Evolutionary conservation across 2,888 invertebrate genomes (phyloP).

Genomic region (Oscheius onirici): DNA sequence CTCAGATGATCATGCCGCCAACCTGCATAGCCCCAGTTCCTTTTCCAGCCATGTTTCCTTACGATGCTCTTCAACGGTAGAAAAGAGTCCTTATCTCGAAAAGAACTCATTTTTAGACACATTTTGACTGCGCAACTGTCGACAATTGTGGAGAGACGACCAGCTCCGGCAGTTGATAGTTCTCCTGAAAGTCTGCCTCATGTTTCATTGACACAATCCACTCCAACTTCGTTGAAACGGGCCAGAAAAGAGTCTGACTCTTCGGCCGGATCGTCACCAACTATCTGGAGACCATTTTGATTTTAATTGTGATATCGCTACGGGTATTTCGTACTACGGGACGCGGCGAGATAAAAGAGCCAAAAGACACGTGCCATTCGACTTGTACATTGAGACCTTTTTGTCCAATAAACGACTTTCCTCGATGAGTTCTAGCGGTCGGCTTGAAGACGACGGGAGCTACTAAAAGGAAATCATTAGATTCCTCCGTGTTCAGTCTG

Average conservation of each 20-base stretch:
- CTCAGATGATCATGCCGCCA: constrained; percentile 1
- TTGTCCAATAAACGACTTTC: constrained; percentile 25
- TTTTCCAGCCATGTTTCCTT: constrained; percentile 3
- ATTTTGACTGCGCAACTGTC: neutral
- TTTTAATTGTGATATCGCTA: constrained; percentile 4
- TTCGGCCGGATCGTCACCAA: constrained; percentile 48
- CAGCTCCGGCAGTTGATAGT: constrained; percentile 1
- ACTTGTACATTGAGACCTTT: constrained; percentile 24
- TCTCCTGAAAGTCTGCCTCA: constrained; percentile 27
- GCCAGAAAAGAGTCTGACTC: constrained; percentile 35
- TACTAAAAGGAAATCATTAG: too few relatives aligned
- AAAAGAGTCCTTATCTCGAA: too few relatives aligned
- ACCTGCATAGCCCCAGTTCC: neutral
- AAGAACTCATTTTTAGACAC: constrained; percentile 1
- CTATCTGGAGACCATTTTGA: constrained; percentile 47
- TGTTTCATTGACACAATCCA: constrained; percentile 40
- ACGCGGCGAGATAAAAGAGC: constrained; percentile 29
- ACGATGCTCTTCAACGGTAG: neutral
- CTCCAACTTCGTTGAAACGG: constrained; percentile 44
- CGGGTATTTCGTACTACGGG: constrained; percentile 20
- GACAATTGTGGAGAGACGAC: neutral
- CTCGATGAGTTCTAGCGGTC: constrained; percentile 16
- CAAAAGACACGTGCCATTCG: constrained; percentile 26
- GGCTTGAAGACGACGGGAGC: neutral
- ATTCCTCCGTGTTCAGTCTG: too few relatives aligned